A percentile compares a stretch with the other conserved stretches of the same genome.
These are phyloP conservation scores for Macrochelys suwanniensis DNA, from an alignment of 2,797 vertebrate species.

Conservation along the genomic window DNA sequence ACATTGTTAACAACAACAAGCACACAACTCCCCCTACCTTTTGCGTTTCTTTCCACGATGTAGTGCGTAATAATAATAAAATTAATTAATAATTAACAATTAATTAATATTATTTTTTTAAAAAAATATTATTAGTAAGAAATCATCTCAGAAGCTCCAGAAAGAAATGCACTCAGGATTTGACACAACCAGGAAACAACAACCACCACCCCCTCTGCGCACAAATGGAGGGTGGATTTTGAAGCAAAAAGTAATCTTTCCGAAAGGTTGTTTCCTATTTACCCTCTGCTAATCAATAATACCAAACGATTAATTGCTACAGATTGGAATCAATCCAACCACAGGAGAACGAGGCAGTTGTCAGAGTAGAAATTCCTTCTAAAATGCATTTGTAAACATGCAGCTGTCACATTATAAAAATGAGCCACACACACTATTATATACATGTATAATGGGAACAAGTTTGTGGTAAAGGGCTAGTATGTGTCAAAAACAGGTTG, in stretches of 20 bases:
- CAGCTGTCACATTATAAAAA: not conserved
- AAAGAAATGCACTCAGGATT: not conserved
- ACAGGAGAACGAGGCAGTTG: not conserved
- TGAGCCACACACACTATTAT: rapidly evolving
- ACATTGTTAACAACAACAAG: not conserved
- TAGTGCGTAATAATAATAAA: not conserved
- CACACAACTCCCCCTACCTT: not conserved
- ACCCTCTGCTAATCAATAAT: constrained; percentile 4
- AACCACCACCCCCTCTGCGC: not conserved
- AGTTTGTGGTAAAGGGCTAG: not conserved
- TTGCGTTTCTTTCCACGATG: not conserved
- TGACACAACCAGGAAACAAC: not conserved
- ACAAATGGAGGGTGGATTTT: not conserved
- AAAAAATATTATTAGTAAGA: not conserved
- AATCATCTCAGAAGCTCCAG: not conserved
- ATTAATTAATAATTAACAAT: not conserved
- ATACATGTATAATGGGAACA: not conserved
- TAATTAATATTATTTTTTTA: not conserved
- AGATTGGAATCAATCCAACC: not conserved
- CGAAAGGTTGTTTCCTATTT: not conserved
- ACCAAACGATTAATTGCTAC: not conserved
- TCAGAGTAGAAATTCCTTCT: not conserved
- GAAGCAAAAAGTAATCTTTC: not conserved
- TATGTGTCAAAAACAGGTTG: not conserved
- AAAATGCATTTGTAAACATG: not conserved